Percentiles rank a stretch among this genome's conserved stretches.
Evolutionary conservation across 1,140 invertebrate species (phyloP).

Genomic region (Bombus terrestris): DNA sequence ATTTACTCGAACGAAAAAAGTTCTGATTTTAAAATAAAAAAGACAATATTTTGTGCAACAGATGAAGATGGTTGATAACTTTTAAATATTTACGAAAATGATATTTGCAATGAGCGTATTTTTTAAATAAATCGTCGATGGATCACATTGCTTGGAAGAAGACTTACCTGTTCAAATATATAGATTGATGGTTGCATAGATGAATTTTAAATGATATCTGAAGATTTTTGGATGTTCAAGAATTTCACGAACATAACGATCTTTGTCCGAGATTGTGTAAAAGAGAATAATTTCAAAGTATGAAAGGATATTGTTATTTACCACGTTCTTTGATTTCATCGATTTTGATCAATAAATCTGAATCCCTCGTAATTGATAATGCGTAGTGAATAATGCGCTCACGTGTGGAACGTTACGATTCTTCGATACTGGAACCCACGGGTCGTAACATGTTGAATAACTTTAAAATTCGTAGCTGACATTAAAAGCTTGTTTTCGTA

Average conservation of each 20-base stretch:
- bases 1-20: neutral
- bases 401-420: neutral
- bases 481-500: neutral
- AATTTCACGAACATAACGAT: neutral
- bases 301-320: neutral
- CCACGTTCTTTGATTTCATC: neutral
- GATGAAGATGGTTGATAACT: neutral
- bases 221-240: neutral
- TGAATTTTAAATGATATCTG: neutral
- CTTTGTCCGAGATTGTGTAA: neutral
- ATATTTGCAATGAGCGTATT: neutral
- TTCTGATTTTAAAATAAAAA: neutral
- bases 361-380: neutral
- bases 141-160: neutral
- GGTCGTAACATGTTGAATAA: slow-evolving; percentile 11
- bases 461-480: slow-evolving; percentile 47
- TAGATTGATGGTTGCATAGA: no score
- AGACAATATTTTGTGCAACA: no score
- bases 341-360: no score
- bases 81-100: neutral
- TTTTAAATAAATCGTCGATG: neutral
- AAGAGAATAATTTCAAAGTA: neutral
- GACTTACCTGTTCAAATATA: neutral
- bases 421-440: neutral
- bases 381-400: slow-evolving; percentile 12